A percentile compares a stretch with the other conserved stretches of the same genome.
These are phyloP conservation scores for Poecile montanus DNA, from an alignment of 2,797 vertebrate genomes.

Conservation along the genomic window DNA sequence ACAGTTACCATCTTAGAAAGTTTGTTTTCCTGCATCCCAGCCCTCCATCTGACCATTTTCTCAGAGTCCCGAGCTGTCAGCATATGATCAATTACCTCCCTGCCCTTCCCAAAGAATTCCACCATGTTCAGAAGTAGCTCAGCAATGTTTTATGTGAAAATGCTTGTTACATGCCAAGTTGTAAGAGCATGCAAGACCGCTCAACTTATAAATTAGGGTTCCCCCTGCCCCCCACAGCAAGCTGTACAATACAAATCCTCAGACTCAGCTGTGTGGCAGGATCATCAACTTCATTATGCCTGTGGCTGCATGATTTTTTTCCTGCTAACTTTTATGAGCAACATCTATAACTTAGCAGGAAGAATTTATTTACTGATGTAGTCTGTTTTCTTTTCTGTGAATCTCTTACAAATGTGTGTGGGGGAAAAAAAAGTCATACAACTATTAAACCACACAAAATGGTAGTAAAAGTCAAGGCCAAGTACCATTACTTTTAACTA, in stretches of 20 bases:
- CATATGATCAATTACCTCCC: conserved; percentile 60
- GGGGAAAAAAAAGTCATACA: not conserved
- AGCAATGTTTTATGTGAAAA: conserved; percentile 43
- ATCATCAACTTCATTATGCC: not conserved
- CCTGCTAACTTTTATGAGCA: not conserved
- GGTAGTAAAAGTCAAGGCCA: not conserved
- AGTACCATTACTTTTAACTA: not conserved
- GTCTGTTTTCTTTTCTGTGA: not conserved
- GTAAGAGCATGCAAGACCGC: not conserved
- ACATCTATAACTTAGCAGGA: not conserved
- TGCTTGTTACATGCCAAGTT: not conserved
- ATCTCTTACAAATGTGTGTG: not conserved
- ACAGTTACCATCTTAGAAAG: conserved; percentile 31
- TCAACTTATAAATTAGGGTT: not conserved
- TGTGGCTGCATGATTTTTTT: not conserved
- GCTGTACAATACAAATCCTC: not conserved
- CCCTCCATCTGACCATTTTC: conserved; percentile 29
- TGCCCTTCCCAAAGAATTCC: conserved; percentile 30
- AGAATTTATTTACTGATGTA: not conserved
- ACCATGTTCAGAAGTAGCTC: conserved; percentile 40
- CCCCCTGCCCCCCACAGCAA: not conserved
- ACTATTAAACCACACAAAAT: not conserved
- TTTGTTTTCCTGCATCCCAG: conserved; percentile 57
- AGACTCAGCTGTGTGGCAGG: not conserved
- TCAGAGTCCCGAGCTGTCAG: conserved; percentile 48